These are phyloP conservation scores for Heliocidaris tuberculata DNA, from an alignment of 35 echinoderm and acorn worm species.

Conservation along the genomic window DNA sequence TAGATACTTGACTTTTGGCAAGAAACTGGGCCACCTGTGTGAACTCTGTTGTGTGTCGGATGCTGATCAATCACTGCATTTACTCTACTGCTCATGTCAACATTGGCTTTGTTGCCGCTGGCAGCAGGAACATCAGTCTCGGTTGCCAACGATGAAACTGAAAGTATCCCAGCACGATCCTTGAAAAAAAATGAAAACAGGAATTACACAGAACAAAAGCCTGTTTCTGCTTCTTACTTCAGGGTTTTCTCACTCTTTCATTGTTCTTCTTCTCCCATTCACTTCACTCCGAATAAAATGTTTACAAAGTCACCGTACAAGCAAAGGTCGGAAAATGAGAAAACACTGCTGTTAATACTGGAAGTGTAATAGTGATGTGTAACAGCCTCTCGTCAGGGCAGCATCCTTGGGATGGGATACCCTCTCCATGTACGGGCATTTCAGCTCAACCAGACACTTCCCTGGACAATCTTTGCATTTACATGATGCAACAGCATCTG, in stretches of 20 bases:
- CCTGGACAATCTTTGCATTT: too few relatives aligned
- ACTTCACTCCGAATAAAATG: neutral
- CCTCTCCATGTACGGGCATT: too few relatives aligned
- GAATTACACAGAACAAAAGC: neutral
- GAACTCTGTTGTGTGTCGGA: neutral
- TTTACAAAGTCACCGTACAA: too few relatives aligned
- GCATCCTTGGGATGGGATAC: too few relatives aligned
- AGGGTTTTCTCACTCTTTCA: neutral
- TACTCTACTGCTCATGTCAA: neutral
- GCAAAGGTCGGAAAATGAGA: too few relatives aligned
- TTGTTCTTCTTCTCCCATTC: slow-evolving; percentile 20
- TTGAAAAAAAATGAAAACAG: neutral
- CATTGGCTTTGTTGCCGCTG: too few relatives aligned
- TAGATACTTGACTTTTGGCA: neutral
- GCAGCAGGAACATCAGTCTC: too few relatives aligned
- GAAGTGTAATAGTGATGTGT: too few relatives aligned
- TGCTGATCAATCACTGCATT: neutral
- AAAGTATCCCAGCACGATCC: neutral
- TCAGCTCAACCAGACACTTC: too few relatives aligned
- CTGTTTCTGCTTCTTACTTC: neutral
- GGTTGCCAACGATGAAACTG: neutral
- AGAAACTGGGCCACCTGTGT: neutral
- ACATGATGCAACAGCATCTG: too few relatives aligned
- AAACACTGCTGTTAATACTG: too few relatives aligned
- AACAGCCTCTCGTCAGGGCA: too few relatives aligned